Evolutionary conservation across 2,113 vertebrate genomes (phyloP).

Genomic region (Mionectes macconnelli): DNA sequence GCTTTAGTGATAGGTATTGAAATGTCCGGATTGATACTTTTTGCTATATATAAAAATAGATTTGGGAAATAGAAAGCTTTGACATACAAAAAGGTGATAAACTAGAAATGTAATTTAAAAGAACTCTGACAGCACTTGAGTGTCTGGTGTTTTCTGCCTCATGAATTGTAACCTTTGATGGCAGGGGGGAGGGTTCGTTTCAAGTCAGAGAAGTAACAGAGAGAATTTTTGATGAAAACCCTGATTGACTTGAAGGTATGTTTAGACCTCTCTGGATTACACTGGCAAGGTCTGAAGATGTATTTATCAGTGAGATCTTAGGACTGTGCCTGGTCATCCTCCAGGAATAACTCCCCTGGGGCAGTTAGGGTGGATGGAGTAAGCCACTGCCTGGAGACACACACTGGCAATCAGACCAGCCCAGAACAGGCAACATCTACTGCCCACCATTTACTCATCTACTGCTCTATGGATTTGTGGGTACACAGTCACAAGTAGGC

Average conservation of each 20-base stretch:
- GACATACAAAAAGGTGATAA: conserved; percentile 21
- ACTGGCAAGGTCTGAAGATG: not conserved
- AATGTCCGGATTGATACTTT: not conserved
- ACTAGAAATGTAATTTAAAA: conserved; percentile 39
- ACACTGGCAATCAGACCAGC: not conserved
- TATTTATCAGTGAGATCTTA: not conserved
- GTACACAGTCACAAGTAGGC: accelerated
- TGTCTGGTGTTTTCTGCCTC: conserved; percentile 18
- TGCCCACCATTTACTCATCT: not conserved
- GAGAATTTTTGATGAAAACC: conserved; percentile 54
- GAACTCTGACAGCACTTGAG: not conserved
- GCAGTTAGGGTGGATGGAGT: not conserved
- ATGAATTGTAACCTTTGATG: conserved; percentile 23
- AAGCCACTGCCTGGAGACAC: not conserved
- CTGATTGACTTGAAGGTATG: not conserved
- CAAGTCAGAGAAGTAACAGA: conserved; percentile 21
- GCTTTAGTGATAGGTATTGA: not conserved
- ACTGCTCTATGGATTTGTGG: not conserved
- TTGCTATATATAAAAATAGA: conserved; percentile 13
- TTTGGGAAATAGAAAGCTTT: conserved; percentile 20
- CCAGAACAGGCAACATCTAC: not conserved
- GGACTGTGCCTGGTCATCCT: not conserved
- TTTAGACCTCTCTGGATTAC: not conserved
- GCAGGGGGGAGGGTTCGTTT: not conserved
- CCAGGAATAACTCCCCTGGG: not conserved